Conservation (phyloP, 2,888 invertebrate genomes). For the Rhagophthalmus giganteus region DNA sequence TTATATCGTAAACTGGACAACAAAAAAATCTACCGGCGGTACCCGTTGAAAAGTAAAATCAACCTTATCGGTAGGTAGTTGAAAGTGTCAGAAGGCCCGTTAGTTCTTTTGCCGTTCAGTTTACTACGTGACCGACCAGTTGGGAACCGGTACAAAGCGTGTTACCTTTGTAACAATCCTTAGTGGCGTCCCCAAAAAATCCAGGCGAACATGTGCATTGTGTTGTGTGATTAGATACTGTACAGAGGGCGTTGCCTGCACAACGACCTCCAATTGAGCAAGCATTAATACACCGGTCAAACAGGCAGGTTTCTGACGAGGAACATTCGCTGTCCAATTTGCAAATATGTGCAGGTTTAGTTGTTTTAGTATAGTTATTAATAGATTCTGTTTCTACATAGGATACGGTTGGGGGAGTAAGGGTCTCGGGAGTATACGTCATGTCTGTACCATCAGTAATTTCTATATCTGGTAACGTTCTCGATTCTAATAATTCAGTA, state of each 20-base stretch:
- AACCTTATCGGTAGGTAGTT: no score
- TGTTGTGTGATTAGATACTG: conserved; percentile 64
- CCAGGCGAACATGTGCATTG: conserved; percentile 65
- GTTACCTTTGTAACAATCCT: conserved; percentile 69
- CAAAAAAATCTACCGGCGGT: no score
- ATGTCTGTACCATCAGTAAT: no score
- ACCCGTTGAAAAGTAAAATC: no score
- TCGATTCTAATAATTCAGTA: no score
- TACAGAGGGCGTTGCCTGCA: conserved; percentile 65
- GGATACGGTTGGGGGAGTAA: conserved; percentile 56
- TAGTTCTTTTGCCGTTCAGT: no score
- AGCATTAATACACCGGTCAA: conserved; percentile 66
- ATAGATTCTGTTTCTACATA: conserved; percentile 34
- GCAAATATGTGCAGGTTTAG: conserved; percentile 58
- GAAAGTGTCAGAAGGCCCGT: no score
- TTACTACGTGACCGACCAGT: no score
- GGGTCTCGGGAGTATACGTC: background rate
- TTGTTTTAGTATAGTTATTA: conserved; percentile 46
- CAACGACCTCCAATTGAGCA: conserved; percentile 61
- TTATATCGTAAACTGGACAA: no score
- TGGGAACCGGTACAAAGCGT: no score
- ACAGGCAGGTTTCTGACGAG: conserved; percentile 64
- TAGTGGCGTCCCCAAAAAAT: conserved; percentile 59
- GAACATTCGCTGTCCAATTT: conserved; percentile 66
- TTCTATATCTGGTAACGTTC: no score